These are phyloP conservation scores for Podocnemis expansa DNA, from an alignment of 2,113 vertebrate species.

Conservation along the genomic window DNA sequence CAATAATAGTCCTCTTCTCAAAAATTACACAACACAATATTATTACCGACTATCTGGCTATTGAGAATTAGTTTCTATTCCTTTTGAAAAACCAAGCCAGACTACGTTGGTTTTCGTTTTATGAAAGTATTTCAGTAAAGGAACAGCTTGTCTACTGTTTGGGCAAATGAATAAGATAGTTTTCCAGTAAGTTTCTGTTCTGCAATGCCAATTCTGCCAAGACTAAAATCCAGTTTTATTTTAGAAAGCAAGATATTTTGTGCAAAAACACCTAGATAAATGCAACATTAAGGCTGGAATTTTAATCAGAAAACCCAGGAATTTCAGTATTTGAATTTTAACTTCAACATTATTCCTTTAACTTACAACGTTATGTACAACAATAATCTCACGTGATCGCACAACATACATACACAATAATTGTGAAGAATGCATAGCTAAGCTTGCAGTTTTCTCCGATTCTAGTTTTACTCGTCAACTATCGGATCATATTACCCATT, in stretches of 20 bases:
- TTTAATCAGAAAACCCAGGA: background rate
- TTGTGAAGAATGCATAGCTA: background rate
- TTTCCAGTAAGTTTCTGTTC: background rate
- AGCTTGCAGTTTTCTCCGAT: background rate
- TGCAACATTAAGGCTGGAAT: background rate
- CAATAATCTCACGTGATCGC: background rate
- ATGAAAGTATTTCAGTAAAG: background rate
- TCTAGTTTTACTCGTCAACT: background rate
- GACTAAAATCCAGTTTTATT: background rate
- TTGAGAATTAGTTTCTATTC: background rate
- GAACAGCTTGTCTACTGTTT: background rate
- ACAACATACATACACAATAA: background rate
- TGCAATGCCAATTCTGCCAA: background rate
- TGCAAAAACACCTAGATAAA: fast-evolving
- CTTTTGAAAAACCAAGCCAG: background rate
- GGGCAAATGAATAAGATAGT: background rate
- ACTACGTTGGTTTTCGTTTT: background rate
- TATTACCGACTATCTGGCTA: background rate
- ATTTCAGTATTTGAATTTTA: background rate
- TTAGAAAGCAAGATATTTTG: background rate
- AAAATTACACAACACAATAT: background rate
- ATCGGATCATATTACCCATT: background rate
- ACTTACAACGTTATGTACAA: background rate
- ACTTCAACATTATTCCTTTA: background rate
- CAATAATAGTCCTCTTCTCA: background rate